Percentiles rank a stretch among this genome's conserved stretches.
Evolutionary conservation across 64 coral and sea anemone species (phyloP).

Genomic region (Dendronephthya gigantea): DNA sequence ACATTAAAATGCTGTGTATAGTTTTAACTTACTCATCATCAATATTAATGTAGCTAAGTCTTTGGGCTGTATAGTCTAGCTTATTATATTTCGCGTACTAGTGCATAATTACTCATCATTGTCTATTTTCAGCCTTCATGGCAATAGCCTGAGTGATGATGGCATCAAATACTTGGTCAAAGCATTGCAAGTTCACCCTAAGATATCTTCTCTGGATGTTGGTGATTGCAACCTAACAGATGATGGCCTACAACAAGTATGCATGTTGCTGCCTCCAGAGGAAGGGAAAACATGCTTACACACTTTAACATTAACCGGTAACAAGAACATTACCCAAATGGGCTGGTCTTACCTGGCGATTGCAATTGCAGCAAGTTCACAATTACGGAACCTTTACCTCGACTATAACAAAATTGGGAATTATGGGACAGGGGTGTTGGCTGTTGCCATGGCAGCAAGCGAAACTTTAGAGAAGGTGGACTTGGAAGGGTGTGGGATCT

Average conservation of each 20-base stretch:
- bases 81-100: background rate
- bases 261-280: conserved; percentile 50
- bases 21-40: too few species aligned
- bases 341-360: conserved; percentile 92
- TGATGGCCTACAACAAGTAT: conserved; percentile 81
- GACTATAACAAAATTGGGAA: conserved; percentile 89
- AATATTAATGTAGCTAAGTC: too few species aligned
- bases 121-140: conserved; percentile 58
- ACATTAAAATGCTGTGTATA: too few species aligned
- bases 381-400: conserved; percentile 49
- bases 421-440: conserved; percentile 82
- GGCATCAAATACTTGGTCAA: conserved; percentile 58
- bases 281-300: conserved; percentile 47
- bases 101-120: background rate
- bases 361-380: conserved; percentile 81
- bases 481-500: conserved; percentile 71
- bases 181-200: conserved; percentile 56
- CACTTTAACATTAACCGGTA: conserved; percentile 83
- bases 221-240: conserved; percentile 86
- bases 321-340: conserved; percentile 50
- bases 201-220: conserved; percentile 64
- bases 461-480: conserved; percentile 63
- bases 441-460: conserved; percentile 86
- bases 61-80: too few species aligned
- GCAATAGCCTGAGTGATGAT: conserved; percentile 74